A percentile compares a stretch with the other conserved stretches of the same genome.
phyloP scores from a whole-genome alignment of 2,797 vertebrate genomes.

The Pseudotriccus pelzelni region DNA sequence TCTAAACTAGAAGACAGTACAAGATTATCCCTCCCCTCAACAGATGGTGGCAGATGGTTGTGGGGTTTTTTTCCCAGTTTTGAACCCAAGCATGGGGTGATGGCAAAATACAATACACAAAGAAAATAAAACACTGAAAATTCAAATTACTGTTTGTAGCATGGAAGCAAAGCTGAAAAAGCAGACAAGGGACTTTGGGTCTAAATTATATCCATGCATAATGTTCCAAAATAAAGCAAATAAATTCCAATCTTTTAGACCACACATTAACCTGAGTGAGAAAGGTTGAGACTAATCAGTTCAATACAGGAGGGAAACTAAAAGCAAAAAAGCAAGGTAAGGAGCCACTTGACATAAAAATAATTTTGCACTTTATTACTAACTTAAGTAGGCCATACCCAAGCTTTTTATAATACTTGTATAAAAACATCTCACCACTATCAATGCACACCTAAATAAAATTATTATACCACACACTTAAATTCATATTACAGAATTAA shows the following conservation, averaged over 20 bases:
- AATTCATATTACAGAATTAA: not conserved
- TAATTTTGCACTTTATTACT: not conserved
- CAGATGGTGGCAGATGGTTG: not conserved
- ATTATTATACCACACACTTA: not conserved
- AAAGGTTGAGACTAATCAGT: no score
- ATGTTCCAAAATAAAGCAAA: not conserved
- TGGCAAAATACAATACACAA: not conserved
- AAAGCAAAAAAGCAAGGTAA: no score
- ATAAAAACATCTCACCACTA: not conserved
- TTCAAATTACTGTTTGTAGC: not conserved
- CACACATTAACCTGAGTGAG: no score
- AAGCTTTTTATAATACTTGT: not conserved
- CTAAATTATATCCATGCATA: not conserved
- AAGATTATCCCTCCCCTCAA: not conserved
- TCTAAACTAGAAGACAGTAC: not conserved
- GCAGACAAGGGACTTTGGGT: not conserved
- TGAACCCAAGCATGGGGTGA: not conserved
- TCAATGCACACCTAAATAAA: not conserved
- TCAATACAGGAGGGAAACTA: no score
- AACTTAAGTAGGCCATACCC: not conserved
- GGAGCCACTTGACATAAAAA: not conserved
- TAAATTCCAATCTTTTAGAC: not conserved
- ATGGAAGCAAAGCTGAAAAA: not conserved
- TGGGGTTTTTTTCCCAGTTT: accelerated
- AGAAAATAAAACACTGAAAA: not conserved